These are phyloP conservation scores for Aphrophora alni DNA, from an alignment of 2,888 invertebrate species.

Conservation along the genomic window DNA sequence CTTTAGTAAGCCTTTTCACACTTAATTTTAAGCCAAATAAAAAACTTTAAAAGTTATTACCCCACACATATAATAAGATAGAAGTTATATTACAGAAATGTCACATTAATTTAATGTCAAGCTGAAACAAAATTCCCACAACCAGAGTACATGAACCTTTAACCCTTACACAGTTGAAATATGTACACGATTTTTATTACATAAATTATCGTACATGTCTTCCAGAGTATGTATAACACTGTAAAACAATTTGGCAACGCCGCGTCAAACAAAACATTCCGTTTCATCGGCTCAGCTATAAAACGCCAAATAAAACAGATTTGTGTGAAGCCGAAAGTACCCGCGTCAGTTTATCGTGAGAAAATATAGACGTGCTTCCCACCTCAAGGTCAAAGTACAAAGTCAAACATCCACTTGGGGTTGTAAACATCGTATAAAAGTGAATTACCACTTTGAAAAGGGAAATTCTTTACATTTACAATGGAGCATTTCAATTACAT, in stretches of 20 bases:
- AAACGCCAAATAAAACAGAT: slow-evolving; percentile 2
- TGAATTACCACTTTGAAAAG: background rate
- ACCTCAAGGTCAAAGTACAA: background rate
- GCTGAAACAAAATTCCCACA: background rate
- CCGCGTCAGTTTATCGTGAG: background rate
- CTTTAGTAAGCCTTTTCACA: too few species aligned
- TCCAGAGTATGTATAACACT: background rate
- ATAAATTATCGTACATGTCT: background rate
- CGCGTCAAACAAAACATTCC: background rate
- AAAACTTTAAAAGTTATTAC: too few species aligned
- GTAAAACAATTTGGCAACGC: background rate
- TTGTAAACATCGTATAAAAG: background rate
- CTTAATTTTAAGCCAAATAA: too few species aligned
- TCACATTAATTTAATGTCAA: background rate
- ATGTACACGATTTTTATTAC: background rate
- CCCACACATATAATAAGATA: too few species aligned
- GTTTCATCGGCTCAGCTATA: background rate
- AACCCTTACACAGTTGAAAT: background rate
- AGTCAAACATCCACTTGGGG: background rate
- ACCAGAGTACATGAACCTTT: background rate
- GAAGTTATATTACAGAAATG: too few species aligned
- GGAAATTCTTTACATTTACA: background rate
- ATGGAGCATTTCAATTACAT: background rate
- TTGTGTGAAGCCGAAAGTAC: background rate
- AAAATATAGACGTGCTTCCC: background rate